Evolutionary conservation across 2,888 invertebrate genomes (phyloP), one percentile per base, ranked within the genome.

Genomic region (Cylindroiulus punctatus): DNA sequence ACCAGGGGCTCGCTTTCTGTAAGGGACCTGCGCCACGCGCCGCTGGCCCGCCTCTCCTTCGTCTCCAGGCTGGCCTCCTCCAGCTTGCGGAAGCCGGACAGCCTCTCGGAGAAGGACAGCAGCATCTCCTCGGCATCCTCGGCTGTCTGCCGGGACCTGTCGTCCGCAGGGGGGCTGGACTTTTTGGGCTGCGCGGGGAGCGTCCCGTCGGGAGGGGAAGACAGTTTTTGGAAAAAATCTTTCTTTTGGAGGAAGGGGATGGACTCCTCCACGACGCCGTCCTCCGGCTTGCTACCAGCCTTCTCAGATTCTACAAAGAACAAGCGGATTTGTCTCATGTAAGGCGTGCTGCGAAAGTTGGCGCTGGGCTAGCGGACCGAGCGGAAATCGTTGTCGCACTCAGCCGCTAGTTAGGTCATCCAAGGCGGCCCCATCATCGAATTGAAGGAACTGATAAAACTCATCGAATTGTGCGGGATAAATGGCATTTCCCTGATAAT

Each of bases 151-250:
- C 57, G 40, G 14, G 83, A 40, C 19, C 40, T n/a, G 83, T 76
- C 76, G 26, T 76, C 76, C 26, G 26, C 22, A 42, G 83, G 83
- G 10, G 83, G 83, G 40, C 83, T 88, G 12, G 92, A 92, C 89
- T 93, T 92, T 30, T 92, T 92, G 91, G 92, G 92, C 88, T 90
- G 92, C 42, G 91, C 91, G 3, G 92, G 40, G 32, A 81, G 44
- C 81, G 44, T n/a, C 10, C 47, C 87, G 30, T 57, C 86, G 52
- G 52, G 36, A 52, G 81, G 47, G 30, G n/a, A 81, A 76, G 86
- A 85, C 84, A 88, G 52, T 76, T 87, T 87, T 84, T 88, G 87
- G 57, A 88, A 88, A 84, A 86, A 88, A 44, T 88, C 88, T 84
- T 87, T 87, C 52, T 57, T 87, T 57, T 87, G 86, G 76, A 86